A percentile compares a stretch with the other conserved stretches of the same genome.
Evolutionary conservation across 2,113 vertebrate species (phyloP).

Genomic region (Eretmochelys imbricata): DNA sequence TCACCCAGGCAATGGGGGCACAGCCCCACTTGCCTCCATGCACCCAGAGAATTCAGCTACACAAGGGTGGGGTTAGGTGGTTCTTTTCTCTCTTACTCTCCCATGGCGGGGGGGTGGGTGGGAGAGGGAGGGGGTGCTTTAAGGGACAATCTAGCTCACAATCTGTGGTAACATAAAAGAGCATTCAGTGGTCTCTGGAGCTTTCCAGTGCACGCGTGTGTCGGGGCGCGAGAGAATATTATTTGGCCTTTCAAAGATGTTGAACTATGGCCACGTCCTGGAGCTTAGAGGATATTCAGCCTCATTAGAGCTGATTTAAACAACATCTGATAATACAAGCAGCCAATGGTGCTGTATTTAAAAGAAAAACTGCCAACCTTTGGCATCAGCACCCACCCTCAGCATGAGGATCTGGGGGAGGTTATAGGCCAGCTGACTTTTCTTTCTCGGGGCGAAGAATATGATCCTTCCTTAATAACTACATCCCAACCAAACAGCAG

Average conservation of each 20-base stretch:
- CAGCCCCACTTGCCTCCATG: too few relatives aligned
- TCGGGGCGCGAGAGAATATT: not conserved
- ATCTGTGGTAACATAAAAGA: not conserved
- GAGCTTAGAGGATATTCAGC: not conserved
- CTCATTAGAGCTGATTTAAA: not conserved
- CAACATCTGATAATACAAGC: not conserved
- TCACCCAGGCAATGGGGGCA: too few relatives aligned
- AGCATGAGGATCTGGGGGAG: not conserved
- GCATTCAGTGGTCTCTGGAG: fast-evolving
- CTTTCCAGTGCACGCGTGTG: not conserved
- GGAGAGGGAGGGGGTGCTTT: not conserved
- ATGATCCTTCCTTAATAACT: not conserved
- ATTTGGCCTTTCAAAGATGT: not conserved
- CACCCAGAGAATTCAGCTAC: not conserved
- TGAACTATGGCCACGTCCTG: not conserved
- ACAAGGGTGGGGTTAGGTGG: not conserved
- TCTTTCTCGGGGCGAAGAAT: not conserved
- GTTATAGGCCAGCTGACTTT: not conserved
- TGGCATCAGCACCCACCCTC: not conserved
- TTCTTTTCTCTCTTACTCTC: not conserved
- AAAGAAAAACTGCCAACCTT: not conserved
- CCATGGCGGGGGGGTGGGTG: too few relatives aligned
- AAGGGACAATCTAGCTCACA: not conserved
- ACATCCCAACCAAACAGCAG: fast-evolving
- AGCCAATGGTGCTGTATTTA: not conserved